A percentile compares a stretch with the other conserved stretches of the same genome.
phyloP scores from a whole-genome alignment of 2,888 invertebrate species.

The Yponomeuta evonymella region DNA sequence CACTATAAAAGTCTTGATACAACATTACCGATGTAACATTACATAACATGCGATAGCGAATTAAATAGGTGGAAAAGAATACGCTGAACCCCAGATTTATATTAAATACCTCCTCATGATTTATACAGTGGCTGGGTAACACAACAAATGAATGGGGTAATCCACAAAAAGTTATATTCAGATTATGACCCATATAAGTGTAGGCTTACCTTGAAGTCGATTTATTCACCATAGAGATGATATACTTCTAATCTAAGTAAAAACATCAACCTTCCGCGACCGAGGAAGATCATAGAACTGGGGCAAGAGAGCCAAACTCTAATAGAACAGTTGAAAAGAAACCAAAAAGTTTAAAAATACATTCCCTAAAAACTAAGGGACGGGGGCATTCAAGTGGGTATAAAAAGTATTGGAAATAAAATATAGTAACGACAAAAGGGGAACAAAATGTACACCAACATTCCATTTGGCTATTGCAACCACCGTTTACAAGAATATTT shows the following conservation, averaged over 20 bases:
- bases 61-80: too few species aligned
- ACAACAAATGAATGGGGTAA: too few species aligned
- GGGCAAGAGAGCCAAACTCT: slow-evolving; percentile 54
- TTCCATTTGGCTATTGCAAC: slow-evolving; percentile 77
- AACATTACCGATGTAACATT: too few species aligned
- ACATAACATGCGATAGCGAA: too few species aligned
- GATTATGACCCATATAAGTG: background rate
- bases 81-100: too few species aligned
- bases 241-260: slow-evolving; percentile 22
- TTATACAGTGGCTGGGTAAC: too few species aligned
- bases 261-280: slow-evolving; percentile 61
- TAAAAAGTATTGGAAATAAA: slow-evolving; percentile 31
- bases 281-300: slow-evolving; percentile 61
- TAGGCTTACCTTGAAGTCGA: background rate
- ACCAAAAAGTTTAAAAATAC: slow-evolving; percentile 36
- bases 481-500: slow-evolving; percentile 47
- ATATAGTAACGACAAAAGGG: slow-evolving; percentile 39
- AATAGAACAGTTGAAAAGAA: slow-evolving; percentile 51
- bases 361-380: slow-evolving; percentile 68
- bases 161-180: too few species aligned
- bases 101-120: too few species aligned
- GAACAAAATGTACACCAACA: slow-evolving; percentile 79
- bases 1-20: too few species aligned
- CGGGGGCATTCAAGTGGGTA: slow-evolving; percentile 74
- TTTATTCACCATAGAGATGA: background rate